phyloP scores from a whole-genome alignment of 2,797 vertebrate genomes.

The Avahi laniger region DNA sequence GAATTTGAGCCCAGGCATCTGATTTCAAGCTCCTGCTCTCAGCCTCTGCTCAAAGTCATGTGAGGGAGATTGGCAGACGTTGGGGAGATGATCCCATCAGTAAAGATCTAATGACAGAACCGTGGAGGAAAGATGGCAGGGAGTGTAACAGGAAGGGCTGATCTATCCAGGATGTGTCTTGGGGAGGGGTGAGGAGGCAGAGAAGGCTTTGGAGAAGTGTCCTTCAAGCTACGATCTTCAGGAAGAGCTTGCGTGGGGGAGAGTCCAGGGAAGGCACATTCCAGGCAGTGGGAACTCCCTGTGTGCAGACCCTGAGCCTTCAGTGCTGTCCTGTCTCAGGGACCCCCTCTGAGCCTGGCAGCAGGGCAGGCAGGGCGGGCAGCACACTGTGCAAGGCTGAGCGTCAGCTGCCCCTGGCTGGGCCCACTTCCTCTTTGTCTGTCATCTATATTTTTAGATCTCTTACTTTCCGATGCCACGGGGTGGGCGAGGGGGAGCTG shows the following conservation, averaged over 20 bases:
- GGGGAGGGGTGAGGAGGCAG: not conserved
- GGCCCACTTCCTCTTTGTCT: slow-evolving; percentile 55
- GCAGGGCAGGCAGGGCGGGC: not conserved
- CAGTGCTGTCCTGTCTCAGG: fast-evolving
- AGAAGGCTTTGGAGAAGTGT: not conserved
- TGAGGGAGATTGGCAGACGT: not conserved
- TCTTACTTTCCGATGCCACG: slow-evolving; percentile 37
- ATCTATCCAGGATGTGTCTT: not conserved
- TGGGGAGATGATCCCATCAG: not conserved
- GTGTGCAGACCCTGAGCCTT: no score
- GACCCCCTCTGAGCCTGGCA: not conserved
- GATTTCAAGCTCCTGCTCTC: not conserved
- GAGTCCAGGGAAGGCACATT: not conserved
- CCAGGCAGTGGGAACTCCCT: no score
- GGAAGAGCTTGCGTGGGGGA: not conserved
- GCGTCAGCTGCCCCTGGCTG: not conserved
- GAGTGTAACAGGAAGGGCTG: not conserved
- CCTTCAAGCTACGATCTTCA: not conserved
- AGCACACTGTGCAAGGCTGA: not conserved
- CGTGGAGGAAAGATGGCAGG: not conserved
- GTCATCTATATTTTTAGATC: slow-evolving; percentile 61
- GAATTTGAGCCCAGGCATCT: not conserved
- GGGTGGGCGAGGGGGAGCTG: not conserved
- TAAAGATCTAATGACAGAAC: not conserved
- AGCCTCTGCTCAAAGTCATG: not conserved